Conservation (phyloP, 2,888 invertebrate genomes). For the Cosmopolites sordidus region DNA sequence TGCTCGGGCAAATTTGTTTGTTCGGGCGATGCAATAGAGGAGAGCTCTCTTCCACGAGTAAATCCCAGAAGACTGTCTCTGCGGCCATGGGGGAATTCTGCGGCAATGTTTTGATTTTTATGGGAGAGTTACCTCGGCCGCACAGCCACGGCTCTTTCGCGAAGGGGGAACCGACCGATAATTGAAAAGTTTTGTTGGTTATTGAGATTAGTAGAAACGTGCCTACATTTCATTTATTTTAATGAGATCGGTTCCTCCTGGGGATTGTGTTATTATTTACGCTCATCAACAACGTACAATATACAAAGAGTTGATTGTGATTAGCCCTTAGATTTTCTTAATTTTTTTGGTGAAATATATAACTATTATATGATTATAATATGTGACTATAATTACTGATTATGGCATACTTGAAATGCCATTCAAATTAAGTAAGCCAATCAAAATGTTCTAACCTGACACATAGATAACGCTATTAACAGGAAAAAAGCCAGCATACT, state of each 20-base stretch:
- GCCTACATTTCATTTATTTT: slow-evolving; percentile 44
- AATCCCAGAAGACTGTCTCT: slow-evolving; percentile 25
- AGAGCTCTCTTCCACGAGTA: slow-evolving; percentile 7
- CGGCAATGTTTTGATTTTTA: slow-evolving; percentile 48
- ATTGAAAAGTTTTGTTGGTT: slow-evolving; percentile 46
- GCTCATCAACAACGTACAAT: neutral
- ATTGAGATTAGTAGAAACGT: slow-evolving; percentile 44
- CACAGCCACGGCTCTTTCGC: slow-evolving; percentile 16
- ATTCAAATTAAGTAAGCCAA: no score
- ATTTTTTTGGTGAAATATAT: no score
- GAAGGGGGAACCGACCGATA: slow-evolving; percentile 28
- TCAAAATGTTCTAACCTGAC: no score
- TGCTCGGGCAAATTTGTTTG: slow-evolving; percentile 6
- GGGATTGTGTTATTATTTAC: slow-evolving; percentile 29
- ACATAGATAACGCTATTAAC: no score
- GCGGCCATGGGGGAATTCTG: slow-evolving; percentile 23
- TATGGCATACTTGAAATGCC: no score
- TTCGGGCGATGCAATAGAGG: slow-evolving; percentile 9
- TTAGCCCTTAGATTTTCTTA: no score
- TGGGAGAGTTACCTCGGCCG: slow-evolving; percentile 43
- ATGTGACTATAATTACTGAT: no score
- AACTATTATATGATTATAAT: no score
- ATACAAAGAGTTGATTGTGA: no score
- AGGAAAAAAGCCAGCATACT: no score
- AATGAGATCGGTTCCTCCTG: slow-evolving; percentile 36